Base-by-base conservation (phyloP, 2,888 invertebrate species). In the Osmoderma eremita region DNA sequence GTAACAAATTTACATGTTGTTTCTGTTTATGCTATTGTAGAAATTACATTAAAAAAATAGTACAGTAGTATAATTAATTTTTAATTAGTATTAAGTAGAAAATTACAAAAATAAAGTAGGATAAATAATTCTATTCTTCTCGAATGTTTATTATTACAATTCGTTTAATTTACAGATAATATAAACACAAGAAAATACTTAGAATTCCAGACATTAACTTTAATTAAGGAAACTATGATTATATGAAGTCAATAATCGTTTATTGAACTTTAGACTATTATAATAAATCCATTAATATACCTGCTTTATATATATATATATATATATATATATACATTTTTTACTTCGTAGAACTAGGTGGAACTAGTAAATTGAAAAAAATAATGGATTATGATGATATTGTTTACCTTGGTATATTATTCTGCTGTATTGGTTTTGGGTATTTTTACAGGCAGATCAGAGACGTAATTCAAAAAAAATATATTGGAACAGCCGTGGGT, bases 351-450 rank as follows among this genome's bases (percentile, higher is more conserved):
- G 36, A n/a, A 56, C 22, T n/a, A n/a, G n/a, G n/a, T n/a, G n/a
- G n/a, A n/a, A n/a, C n/a, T n/a, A 56, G 41, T 42, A 56, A 17
- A 42, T 41, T 22, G 56, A 56, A 41, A 42, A 41, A 56, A 48
- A 30, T 1, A 54, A 92, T 91, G 88, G 88, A 88, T 77, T 82
- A 85, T 75, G 91, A 92, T 78, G 93, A 94, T 82, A 83, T 92
- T 62, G 84, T 93, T 74, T 94, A 94, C 80, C 84, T 92, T 62
- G 78, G 84, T 12, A 82, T 93, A 56, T 81, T 94, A 69, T 78
- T 92, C 61, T 84, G 86, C 61, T 90, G 90, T 77, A 88, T 92
- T 68, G 87, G 83, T 15, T 86, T 91, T 74, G 93, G 94, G 0
- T 85, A 86, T 39, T 85, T 86, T 77, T 90, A 91, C 72, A 85